These are phyloP conservation scores for Botia kubotai DNA, from an alignment of 2,797 vertebrate genomes.

Conservation along the genomic window DNA sequence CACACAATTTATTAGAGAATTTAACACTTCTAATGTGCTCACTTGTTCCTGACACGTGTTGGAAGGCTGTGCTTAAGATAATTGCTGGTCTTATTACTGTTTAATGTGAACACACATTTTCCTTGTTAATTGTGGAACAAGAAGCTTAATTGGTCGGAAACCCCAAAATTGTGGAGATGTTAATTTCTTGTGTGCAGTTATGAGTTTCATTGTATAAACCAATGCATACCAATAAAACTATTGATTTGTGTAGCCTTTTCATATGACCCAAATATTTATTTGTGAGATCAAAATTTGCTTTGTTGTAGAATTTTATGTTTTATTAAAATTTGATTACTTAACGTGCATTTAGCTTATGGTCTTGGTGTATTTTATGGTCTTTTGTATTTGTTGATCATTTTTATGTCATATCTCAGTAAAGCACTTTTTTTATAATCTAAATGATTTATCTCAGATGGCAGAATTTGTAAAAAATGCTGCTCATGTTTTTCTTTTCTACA, in stretches of 20 bases:
- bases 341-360: neutral
- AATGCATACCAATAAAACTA: neutral
- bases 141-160: constrained; percentile 51
- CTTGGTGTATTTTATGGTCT: neutral
- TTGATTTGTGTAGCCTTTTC: too few species aligned
- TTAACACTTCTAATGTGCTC: constrained; percentile 61
- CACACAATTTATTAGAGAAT: constrained; percentile 66
- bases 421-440: neutral
- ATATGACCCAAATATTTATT: neutral
- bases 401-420: neutral
- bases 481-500: constrained; percentile 30
- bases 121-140: constrained; percentile 46
- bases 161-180: constrained; percentile 24
- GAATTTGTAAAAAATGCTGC: constrained; percentile 20
- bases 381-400: neutral
- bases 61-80: constrained; percentile 38
- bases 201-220: neutral
- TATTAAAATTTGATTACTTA: too few species aligned
- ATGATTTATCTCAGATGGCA: constrained; percentile 27
- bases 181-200: neutral
- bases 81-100: constrained; percentile 44
- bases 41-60: constrained; percentile 59
- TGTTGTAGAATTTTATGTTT: neutral
- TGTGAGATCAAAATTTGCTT: neutral
- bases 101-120: constrained; percentile 58